Evolutionary conservation across 2,797 vertebrate species (phyloP), one percentile per base, ranked within the genome.

Genomic region (Crax fasciolata): DNA sequence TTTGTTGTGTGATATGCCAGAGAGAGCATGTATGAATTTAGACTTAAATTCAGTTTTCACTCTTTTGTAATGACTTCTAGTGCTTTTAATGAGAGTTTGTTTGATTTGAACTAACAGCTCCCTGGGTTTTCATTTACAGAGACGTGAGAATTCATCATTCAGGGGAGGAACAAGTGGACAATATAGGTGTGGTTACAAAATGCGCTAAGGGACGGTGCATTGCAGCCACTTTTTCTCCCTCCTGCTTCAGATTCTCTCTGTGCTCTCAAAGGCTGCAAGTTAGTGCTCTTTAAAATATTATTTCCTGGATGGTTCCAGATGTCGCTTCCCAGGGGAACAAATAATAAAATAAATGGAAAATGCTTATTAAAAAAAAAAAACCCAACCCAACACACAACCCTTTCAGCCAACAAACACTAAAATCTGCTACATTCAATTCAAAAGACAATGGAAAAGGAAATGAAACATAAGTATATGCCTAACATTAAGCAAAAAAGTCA

Each of bases 261-360:
- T 71, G 18, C 43, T 93, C 41, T 93, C 57, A 74, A 32, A 57
- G 41, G 65, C 20, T 46, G 75, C 75, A 92, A 27, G 12, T 74
- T 85, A 83, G 89, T 74, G 48, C 71, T 73, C 84, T 30, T 77
- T 91, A 87, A 87, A 92, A 55, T 85, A 91, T 77, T 83, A 62
- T 89, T 94, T 91, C 82, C 68, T 85, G 46, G 30, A 66, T 91
- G 0, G 0, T 77, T 96, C 68, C 79, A 89, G 83, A 72, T 51
- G 66, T 74, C 87, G 13, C 35, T 85, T 91, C 82, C 79, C 0
- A 0, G 23, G 52, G 49, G 9, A 80, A 94, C 58, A 85, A 89
- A 92, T 35, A 80, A 24, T 75, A 61, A 74, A 91, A 85, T 71
- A 65, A 91, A 87, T 27, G 70, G 35, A 72, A 94, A 93, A 55